Conservation (phyloP, 2,113 vertebrate species). For the Pygoscelis adeliae region DNA sequence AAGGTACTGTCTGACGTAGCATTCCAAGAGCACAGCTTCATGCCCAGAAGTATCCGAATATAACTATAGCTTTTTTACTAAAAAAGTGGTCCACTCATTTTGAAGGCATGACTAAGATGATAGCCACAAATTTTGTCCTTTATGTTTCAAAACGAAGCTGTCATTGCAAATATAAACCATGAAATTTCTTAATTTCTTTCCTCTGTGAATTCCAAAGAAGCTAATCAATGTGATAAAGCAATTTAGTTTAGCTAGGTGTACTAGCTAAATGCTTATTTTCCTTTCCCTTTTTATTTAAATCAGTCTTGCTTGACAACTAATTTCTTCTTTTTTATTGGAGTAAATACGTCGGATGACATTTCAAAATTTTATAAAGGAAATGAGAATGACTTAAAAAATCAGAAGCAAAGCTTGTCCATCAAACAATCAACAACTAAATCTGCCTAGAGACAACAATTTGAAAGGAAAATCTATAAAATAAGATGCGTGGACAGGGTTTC, state of each 20-base stretch:
- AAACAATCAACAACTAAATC: not conserved
- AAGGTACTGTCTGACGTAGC: not conserved
- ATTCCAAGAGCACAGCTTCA: not conserved
- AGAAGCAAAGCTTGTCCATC: slow-evolving; percentile 2
- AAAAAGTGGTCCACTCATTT: not conserved
- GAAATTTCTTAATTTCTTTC: not conserved
- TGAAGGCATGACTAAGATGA: not conserved
- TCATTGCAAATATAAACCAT: not conserved
- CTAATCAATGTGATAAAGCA: not conserved
- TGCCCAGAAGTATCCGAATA: not conserved
- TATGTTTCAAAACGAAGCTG: not conserved
- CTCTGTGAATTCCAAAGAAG: not conserved
- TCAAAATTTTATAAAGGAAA: slow-evolving; percentile 9
- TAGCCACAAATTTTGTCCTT: not conserved
- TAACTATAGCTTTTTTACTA: not conserved
- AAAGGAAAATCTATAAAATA: slow-evolving; percentile 45
- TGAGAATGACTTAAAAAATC: not conserved
- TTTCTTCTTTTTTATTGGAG: not conserved
- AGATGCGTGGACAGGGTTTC: not conserved
- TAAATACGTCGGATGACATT: not conserved
- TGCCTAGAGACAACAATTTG: not conserved
- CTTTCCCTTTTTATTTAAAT: not conserved
- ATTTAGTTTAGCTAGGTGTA: not conserved
- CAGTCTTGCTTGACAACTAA: not conserved
- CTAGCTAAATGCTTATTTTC: not conserved